Evolutionary conservation across 2,888 invertebrate genomes (phyloP).

Genomic region (Lepidonotus clava): DNA sequence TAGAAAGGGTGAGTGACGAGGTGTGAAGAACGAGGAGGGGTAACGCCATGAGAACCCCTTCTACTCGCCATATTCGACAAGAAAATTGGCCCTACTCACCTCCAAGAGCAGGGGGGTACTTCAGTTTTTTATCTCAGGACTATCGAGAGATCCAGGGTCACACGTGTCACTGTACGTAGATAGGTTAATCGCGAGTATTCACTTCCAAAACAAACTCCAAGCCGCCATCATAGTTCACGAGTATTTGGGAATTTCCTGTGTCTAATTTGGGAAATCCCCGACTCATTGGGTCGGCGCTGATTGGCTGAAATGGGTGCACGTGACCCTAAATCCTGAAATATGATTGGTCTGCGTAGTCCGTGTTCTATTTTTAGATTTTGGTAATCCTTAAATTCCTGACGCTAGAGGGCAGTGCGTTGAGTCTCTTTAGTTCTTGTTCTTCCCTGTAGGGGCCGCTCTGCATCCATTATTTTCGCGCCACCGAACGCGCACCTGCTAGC

Average conservation of each 20-base stretch:
- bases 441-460: too few species aligned
- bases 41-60: too few species aligned
- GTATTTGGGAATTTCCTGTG: conserved; percentile 10
- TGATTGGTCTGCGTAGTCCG: background rate
- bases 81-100: background rate
- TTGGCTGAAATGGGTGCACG: background rate
- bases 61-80: too few species aligned
- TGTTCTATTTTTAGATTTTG: conserved; percentile 13
- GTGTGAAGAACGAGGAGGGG: too few species aligned
- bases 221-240: background rate
- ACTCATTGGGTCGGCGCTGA: background rate
- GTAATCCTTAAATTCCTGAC: background rate
- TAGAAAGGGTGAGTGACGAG: too few species aligned
- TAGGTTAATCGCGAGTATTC: conserved; percentile 1
- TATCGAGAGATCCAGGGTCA: background rate
- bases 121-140: background rate
- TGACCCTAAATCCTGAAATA: background rate
- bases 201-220: conserved; percentile 6
- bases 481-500: too few species aligned
- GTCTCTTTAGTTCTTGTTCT: too few species aligned
- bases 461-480: too few species aligned
- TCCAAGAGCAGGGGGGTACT: background rate
- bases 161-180: background rate
- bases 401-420: background rate
- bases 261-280: conserved; percentile 31